Base-by-base conservation (phyloP, 53 echinoderm and acorn worm species). In the Echinometra lucunter region DNA sequence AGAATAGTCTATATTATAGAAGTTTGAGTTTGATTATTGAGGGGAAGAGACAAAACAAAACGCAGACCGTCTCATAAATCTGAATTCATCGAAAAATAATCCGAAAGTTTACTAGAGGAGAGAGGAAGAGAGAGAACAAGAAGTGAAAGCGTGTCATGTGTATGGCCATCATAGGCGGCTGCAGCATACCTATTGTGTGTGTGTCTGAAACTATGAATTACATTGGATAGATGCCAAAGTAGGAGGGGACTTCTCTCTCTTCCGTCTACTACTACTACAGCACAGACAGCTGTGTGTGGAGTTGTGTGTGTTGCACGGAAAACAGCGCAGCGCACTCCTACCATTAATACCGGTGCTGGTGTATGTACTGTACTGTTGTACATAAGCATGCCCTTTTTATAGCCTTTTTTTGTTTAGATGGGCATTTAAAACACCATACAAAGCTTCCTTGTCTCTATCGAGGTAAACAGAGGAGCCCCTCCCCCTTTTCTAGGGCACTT, bases 141-240 rank as follows among this genome's bases (percentile, higher is more conserved):
- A 89, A 60, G 57, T 89, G 89, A 89, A 37, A 89, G 37, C 89
- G 60, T 89, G 37, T 60, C 63, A 89, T 37, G 89, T 89, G 89
- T 40, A 89, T 58, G 60, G 72, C 72, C 35, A n/a, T 88, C 30
- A 27, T 58, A 89, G 89, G 16, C 17, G 42, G 4, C 35, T 23
- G 89, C 19, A 58, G 89, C 89, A 38, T 89, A 49, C 88, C 44
- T 49, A 44, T 88, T 88, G 88, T 88, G 88, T 49, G 47, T 53
- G 47, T 35, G 37, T 49, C 34, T 57, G 57, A 89, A 58, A 89
- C 89, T 49, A 89, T 89, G 89, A 89, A 89, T 89, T 89, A 17
- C 60, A 60, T 89, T 89, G 89, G 89, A 89, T 38, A 38, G 45
- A 28, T 89, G 89, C 89, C 89, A 89, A 60, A 58, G 89, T 8